These are phyloP conservation scores for Agrotis exclamationis DNA, from an alignment of 2,888 invertebrate species.

Conservation along the genomic window DNA sequence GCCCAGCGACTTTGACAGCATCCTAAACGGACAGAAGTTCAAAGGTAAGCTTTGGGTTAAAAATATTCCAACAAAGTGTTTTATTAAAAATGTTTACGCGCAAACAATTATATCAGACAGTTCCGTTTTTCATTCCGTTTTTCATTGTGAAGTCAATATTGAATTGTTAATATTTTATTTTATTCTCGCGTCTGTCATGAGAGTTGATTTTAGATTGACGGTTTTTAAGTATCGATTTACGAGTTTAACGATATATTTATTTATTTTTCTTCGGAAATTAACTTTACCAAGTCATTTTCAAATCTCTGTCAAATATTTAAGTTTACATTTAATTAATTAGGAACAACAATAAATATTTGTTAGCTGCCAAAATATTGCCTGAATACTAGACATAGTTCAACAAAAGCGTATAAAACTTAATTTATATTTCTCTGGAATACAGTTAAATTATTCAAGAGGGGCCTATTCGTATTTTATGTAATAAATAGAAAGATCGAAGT, in stretches of 20 bases:
- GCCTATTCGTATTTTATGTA: too few relatives aligned
- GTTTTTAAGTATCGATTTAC: slow-evolving; percentile 11
- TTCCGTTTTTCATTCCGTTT: slow-evolving; percentile 67
- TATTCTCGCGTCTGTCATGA: slow-evolving; percentile 48
- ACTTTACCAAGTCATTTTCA: background rate
- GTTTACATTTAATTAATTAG: background rate
- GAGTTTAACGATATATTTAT: background rate
- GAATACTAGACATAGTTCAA: too few relatives aligned
- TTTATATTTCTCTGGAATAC: too few relatives aligned
- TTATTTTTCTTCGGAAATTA: background rate
- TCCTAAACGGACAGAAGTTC: slow-evolving; percentile 84
- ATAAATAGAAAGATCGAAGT: too few relatives aligned
- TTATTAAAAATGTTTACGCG: slow-evolving; percentile 61
- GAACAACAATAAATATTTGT: too few relatives aligned
- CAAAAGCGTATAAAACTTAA: too few relatives aligned
- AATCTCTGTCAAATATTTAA: background rate
- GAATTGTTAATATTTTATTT: slow-evolving; percentile 71
- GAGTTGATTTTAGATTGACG: slow-evolving; percentile 31
- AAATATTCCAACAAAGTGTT: slow-evolving; percentile 53
- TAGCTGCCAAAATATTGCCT: too few relatives aligned
- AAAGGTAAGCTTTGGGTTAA: slow-evolving; percentile 78
- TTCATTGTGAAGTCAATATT: slow-evolving; percentile 71
- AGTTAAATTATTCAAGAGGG: too few relatives aligned
- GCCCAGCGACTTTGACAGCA: slow-evolving; percentile 85
- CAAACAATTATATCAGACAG: slow-evolving; percentile 68